Conservation (phyloP, 2,888 invertebrate species). For the Andricus curvator region DNA sequence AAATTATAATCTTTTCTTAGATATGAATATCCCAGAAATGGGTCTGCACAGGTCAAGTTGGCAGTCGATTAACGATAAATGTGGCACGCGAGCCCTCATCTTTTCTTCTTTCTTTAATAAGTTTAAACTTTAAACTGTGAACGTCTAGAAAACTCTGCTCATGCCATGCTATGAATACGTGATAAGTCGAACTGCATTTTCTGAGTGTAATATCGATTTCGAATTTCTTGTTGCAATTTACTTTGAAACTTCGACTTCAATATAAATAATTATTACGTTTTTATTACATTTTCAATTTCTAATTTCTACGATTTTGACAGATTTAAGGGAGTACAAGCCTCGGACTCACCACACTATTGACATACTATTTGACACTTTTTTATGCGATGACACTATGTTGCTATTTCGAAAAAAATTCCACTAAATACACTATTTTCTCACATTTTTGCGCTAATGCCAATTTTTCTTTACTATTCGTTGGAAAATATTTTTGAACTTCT, state of each 20-base stretch:
- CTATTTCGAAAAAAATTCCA: too few species aligned
- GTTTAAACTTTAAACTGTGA: slow-evolving; percentile 17
- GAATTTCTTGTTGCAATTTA: not conserved
- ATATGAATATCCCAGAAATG: slow-evolving; percentile 15
- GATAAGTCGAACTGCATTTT: not conserved
- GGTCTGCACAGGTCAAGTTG: slow-evolving; percentile 3
- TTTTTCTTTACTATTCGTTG: too few species aligned
- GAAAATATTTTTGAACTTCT: too few species aligned
- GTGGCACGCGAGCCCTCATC: not conserved
- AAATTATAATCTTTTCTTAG: not conserved
- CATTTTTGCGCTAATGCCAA: too few species aligned
- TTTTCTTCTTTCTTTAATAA: slow-evolving; percentile 10
- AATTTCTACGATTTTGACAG: too few species aligned
- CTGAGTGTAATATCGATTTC: not conserved
- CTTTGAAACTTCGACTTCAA: not conserved
- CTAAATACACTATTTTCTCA: too few species aligned
- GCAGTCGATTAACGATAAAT: slow-evolving; percentile 2
- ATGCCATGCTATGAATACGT: not conserved
- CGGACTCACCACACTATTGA: too few species aligned
- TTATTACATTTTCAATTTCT: too few species aligned
- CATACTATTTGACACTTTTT: too few species aligned
- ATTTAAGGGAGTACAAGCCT: too few species aligned
- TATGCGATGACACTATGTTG: too few species aligned
- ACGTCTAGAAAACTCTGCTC: not conserved
- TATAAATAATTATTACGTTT: not conserved